Conservation (phyloP, 1,140 invertebrate genomes). For the Harlomillsia oculata region DNA sequence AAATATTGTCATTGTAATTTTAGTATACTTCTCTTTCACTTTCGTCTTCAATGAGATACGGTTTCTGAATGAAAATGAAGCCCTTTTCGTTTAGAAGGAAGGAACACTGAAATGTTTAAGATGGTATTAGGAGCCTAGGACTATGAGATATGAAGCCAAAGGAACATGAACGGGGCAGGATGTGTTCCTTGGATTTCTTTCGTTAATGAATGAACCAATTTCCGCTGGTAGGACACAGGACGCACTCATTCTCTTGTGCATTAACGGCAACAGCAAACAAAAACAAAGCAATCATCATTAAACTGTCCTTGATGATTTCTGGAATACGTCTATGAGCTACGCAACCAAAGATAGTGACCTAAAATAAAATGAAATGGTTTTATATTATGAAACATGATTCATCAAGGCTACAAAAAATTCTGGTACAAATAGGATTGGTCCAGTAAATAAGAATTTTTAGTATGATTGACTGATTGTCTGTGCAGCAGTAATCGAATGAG, state of each 20-base stretch:
- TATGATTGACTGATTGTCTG: not conserved
- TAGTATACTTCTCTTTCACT: no score
- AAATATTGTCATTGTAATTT: no score
- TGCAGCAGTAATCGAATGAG: no score
- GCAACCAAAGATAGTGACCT: not conserved
- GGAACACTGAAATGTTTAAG: not conserved
- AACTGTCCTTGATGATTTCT: not conserved
- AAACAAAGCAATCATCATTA: conserved; percentile 5
- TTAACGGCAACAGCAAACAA: not conserved
- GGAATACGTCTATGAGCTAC: no score
- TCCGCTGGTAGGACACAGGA: not conserved
- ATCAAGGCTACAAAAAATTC: not conserved
- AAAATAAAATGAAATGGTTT: not conserved
- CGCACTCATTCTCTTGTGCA: not conserved
- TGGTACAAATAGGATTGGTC: not conserved
- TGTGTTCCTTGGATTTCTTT: not conserved
- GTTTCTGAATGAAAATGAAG: no score
- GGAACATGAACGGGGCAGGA: not conserved
- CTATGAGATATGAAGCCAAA: no score
- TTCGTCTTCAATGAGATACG: no score
- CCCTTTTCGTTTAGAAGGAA: not conserved
- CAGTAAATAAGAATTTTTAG: not conserved
- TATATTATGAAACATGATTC: not conserved
- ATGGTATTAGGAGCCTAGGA: not conserved
- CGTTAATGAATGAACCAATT: not conserved